phyloP scores from a whole-genome alignment of 2,797 vertebrate genomes.

The Telmatherina bonti region DNA sequence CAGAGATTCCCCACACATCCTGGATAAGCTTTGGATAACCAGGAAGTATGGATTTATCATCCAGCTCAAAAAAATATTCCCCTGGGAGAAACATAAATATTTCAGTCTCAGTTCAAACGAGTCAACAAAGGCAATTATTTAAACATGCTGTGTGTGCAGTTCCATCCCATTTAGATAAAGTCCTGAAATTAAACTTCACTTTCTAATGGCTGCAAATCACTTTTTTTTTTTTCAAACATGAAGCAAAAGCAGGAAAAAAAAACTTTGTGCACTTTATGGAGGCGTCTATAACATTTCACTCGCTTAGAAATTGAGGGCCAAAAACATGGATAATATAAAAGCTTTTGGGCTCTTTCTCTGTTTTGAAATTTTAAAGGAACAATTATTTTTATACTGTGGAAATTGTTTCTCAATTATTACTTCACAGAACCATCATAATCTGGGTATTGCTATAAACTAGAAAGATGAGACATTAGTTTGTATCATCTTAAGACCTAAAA shows the following conservation, averaged over 20 bases:
- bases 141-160: no score
- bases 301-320: no score
- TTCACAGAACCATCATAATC: neutral
- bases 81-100: conserved; percentile 73
- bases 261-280: neutral
- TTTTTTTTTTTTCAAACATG: no score
- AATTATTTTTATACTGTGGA: neutral
- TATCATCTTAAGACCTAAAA: neutral
- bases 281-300: neutral
- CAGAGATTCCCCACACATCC: conserved; percentile 92
- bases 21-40: conserved; percentile 94
- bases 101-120: no score
- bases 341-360: neutral
- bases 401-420: neutral
- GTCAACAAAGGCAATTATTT: no score
- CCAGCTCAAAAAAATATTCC: conserved; percentile 92
- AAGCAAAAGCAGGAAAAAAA: no score
- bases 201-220: no score
- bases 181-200: no score
- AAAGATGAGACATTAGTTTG: neutral
- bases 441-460: neutral
- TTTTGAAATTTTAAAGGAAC: neutral
- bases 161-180: no score
- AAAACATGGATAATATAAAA: neutral
- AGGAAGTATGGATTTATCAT: conserved; percentile 84